Evolutionary conservation across 92 coral and sea anemone species (phyloP), one percentile per base, ranked within the genome.

Genomic region (Porites divaricata): DNA sequence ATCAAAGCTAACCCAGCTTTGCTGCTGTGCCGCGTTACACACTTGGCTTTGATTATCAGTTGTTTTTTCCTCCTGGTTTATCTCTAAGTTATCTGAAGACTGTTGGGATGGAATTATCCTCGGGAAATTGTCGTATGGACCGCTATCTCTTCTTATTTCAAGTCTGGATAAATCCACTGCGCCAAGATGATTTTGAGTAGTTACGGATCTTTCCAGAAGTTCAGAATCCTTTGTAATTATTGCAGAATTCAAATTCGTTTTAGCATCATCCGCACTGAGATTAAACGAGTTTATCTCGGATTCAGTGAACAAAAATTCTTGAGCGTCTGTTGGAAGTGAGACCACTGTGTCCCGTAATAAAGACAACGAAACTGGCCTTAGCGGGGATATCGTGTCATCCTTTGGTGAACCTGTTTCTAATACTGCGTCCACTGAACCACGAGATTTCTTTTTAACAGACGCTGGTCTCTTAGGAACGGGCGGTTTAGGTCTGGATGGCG

Each of bases 391-490:
- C 9, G 74, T 17, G 63, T 76, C 83, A 12, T 70, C 85, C 5
- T 80, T 54, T 0, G 75, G 88, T 9, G 87, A 28, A 62, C 45
- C 45, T 35, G 71, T 57, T 23, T 63, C 79, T 53, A 83, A 58
- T 25, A 71, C 22, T 0, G 77, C 72, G 81, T 28, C 81, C 81
- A 63, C 80, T 19, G 90, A 74, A 21, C 28, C 54, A 19, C 70
- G 85, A 50, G 61, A 22, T 70, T 77, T 82, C 48, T 70, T 80
- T 68, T 78, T 71, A 2, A 86, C 9, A 11, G 90, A 86, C 17
- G 93, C 86, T 26, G 93, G 93, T 67, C 88, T 80, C 54, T 89
- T 79, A 56, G 88, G 93, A 49, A 82, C 86, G 12, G 86, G 86
- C 12, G 86, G 86, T 12, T 72, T 82, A 16, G 78, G 41, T 41